Percentiles rank a stretch among this genome's conserved stretches.
phyloP scores from a whole-genome alignment of 2,113 vertebrate species.

The Turdus rufiventris region DNA sequence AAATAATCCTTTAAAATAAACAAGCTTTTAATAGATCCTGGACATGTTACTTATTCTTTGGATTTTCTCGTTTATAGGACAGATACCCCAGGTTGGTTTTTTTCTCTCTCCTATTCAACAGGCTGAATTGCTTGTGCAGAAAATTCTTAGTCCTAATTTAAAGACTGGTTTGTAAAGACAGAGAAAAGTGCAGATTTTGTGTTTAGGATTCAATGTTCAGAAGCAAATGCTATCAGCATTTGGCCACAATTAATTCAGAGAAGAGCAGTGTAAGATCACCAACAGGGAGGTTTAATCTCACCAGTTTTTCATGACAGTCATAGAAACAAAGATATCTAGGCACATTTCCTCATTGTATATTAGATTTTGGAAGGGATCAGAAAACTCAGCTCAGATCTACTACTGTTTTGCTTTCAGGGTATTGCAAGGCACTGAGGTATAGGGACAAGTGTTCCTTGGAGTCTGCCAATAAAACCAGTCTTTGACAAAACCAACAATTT shows the following conservation, averaged over 20 bases:
- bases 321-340: neutral
- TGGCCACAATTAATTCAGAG: neutral
- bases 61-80: neutral
- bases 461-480: neutral
- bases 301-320: neutral
- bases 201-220: neutral
- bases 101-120: neutral
- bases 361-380: neutral
- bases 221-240: neutral
- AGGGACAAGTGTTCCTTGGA: neutral
- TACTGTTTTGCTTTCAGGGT: neutral
- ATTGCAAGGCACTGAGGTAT: neutral
- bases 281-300: neutral
- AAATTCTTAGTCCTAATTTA: neutral
- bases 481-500: neutral
- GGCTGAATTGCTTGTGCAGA: neutral
- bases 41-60: neutral
- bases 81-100: neutral
- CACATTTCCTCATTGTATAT: neutral
- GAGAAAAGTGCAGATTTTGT: accelerated
- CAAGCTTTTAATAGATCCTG: neutral
- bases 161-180: neutral
- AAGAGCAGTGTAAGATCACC: neutral
- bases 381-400: neutral
- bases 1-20: neutral